Evolutionary conservation across 2,888 invertebrate species (phyloP).

Genomic region (Stenodema calcarata): DNA sequence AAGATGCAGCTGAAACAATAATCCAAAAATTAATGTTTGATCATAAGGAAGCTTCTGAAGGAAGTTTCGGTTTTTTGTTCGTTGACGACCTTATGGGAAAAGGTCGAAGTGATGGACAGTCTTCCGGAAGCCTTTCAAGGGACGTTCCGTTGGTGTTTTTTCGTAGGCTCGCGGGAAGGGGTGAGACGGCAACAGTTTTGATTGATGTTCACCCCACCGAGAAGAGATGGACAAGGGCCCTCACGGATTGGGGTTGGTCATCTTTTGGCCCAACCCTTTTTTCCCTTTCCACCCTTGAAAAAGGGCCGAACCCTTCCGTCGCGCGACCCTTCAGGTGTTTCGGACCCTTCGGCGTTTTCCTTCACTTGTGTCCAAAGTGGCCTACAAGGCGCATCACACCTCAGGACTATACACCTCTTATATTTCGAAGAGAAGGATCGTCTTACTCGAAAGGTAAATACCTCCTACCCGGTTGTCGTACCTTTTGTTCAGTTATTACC

Average conservation of each 20-base stretch:
- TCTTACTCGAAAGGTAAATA: neutral
- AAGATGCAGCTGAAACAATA: neutral
- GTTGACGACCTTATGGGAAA: constrained; percentile 44
- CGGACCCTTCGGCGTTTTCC: neutral
- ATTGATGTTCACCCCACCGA: constrained; percentile 39
- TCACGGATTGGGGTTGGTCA: constrained; percentile 14
- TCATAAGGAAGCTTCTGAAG: neutral
- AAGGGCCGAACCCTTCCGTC: neutral
- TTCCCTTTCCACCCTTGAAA: neutral
- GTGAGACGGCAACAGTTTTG: constrained; percentile 40
- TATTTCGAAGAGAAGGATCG: neutral
- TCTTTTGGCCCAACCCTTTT: constrained; percentile 20
- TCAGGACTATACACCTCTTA: neutral
- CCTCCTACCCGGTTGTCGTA: too few species aligned
- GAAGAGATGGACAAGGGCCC: constrained; percentile 34
- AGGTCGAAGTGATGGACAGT: constrained; percentile 9
- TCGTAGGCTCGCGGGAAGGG: neutral
- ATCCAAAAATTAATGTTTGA: neutral
- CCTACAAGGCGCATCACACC: constrained; percentile 8
- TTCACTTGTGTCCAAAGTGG: constrained; percentile 35
- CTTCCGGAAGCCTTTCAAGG: neutral
- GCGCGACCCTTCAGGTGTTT: neutral
- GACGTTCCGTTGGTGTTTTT: neutral
- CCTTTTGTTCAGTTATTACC: too few species aligned
- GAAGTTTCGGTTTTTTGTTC: neutral